Conservation (phyloP, 2,888 invertebrate species). For the Eulithis prunata region DNA sequence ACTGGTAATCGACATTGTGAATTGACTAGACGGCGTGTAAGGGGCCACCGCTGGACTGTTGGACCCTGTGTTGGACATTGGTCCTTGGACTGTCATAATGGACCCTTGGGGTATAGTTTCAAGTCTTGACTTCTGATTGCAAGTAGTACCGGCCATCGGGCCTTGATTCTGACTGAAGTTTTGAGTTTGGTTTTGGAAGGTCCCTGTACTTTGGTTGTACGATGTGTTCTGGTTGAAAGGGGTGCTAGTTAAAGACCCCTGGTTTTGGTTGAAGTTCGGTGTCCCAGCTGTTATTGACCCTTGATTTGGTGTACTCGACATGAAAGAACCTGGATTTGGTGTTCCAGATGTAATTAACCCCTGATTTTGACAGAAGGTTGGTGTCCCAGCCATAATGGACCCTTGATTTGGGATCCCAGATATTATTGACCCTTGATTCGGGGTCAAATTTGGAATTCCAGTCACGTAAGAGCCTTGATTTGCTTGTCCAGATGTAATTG, state of each 20-base stretch:
- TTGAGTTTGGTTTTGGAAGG: conserved; percentile 42
- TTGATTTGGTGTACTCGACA: conserved; percentile 1
- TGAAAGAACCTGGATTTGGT: conserved; percentile 5
- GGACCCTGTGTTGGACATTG: conserved; percentile 29
- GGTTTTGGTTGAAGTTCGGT: conserved; percentile 25
- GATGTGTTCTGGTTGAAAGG: conserved; percentile 50
- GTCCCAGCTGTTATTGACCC: neutral
- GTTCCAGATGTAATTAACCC: conserved; percentile 9
- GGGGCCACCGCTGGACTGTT: conserved; percentile 44
- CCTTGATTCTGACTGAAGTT: conserved; percentile 51
- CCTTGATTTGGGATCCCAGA: conserved; percentile 4
- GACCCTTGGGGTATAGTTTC: conserved; percentile 75
- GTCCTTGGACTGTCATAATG: conserved; percentile 61
- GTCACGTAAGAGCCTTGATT: conserved; percentile 1
- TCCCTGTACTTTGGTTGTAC: neutral
- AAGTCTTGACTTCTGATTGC: conserved; percentile 55
- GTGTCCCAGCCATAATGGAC: neutral
- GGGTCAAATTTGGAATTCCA: neutral
- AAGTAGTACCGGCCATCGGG: conserved; percentile 47
- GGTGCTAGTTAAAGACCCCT: conserved; percentile 53
- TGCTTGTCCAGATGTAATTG: neutral
- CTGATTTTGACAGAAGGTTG: neutral
- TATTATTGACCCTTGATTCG: conserved; percentile 1
- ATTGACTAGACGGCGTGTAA: conserved; percentile 45
- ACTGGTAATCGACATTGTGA: conserved; percentile 49